Conservation (phyloP, 2,113 vertebrate genomes). For the Platichthys stellatus region DNA sequence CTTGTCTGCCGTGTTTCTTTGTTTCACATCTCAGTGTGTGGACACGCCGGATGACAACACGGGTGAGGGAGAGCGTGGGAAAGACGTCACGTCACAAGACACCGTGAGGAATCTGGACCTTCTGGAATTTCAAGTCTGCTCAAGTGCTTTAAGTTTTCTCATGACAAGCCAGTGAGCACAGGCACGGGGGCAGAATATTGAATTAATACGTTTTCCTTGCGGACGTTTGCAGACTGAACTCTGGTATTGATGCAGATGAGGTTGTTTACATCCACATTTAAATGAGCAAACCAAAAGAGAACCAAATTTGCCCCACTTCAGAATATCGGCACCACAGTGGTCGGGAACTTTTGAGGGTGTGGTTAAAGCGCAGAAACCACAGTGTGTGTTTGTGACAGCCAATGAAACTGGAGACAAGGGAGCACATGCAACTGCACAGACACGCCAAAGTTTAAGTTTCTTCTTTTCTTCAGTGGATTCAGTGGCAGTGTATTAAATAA, state of each 20-base stretch:
- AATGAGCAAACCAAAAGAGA: neutral
- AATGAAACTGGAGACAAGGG: too few species aligned
- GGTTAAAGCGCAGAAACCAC: too few species aligned
- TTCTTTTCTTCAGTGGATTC: too few species aligned
- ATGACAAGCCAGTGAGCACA: neutral
- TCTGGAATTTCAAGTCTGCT: constrained; percentile 63
- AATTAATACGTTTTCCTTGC: neutral
- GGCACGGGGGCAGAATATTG: neutral
- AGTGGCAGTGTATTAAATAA: too few species aligned
- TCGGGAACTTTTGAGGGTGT: neutral
- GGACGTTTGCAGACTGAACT: neutral
- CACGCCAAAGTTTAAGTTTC: too few species aligned
- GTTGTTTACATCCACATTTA: neutral
- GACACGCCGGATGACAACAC: neutral
- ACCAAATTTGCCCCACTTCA: neutral
- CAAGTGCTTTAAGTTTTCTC: neutral
- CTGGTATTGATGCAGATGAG: neutral
- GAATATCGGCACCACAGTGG: neutral
- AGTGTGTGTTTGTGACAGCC: too few species aligned
- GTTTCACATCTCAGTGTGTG: neutral
- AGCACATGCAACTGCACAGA: too few species aligned
- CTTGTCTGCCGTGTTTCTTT: neutral
- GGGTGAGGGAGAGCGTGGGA: neutral
- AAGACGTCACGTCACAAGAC: constrained; percentile 35
- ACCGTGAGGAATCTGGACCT: constrained; percentile 52